These are phyloP conservation scores for Tipula helvola DNA, from an alignment of 2,888 invertebrate species.

Conservation along the genomic window DNA sequence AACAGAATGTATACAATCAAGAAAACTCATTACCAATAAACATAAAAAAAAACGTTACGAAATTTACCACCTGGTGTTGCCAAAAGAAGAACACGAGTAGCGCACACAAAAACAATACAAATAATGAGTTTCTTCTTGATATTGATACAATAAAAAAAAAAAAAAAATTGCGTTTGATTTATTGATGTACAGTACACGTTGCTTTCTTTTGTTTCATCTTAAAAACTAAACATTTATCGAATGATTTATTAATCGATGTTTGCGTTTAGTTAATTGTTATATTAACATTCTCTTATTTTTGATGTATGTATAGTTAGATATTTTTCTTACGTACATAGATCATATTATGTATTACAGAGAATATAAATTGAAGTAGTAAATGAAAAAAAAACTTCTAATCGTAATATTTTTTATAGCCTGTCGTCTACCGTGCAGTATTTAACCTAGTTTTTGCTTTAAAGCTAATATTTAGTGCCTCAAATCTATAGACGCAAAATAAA, in stretches of 20 bases:
- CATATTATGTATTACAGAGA: background rate
- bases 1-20: background rate
- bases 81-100: background rate
- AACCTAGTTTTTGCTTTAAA: background rate
- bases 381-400: background rate
- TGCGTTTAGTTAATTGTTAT: background rate
- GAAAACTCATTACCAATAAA: background rate
- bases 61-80: constrained; percentile 4
- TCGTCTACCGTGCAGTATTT: background rate
- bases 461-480: background rate
- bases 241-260: background rate
- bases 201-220: background rate
- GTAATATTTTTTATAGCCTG: background rate
- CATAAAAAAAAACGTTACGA: background rate
- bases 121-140: background rate
- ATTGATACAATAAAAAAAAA: background rate
- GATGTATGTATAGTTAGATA: background rate
- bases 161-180: background rate
- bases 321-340: background rate
- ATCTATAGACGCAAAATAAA: background rate
- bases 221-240: background rate
- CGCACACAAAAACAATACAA: background rate
- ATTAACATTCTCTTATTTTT: background rate
- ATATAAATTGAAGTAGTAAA: background rate
- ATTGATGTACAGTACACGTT: background rate